Evolutionary conservation across 2,888 invertebrate species (phyloP), one percentile per base, ranked within the genome.

Genomic region (Tipula lateralis): DNA sequence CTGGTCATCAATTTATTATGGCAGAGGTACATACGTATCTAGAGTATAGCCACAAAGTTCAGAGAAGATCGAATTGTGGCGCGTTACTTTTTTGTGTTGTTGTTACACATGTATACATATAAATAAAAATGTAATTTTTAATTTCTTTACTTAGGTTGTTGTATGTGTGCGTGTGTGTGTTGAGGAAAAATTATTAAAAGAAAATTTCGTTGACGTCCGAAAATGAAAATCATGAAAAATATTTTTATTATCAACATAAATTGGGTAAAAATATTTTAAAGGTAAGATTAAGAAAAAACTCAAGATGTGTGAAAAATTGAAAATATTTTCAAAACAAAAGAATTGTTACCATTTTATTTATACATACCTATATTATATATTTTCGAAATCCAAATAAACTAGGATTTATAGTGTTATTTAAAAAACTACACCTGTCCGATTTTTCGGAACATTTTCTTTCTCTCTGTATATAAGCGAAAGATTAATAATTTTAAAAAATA

Each of bases 381-480:
- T 82, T 82, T 82, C 30, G 29, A 82, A 82, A 32, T 82, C 32
- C 30, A 82, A 82, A 82, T 82, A 82, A 82, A 32, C 32, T 82
- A 82, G 16, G 16, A 30, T 82, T 82, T 82, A 30, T 82, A 82
- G 32, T 82, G 82, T 82, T 82, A 30, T 82, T 82, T 82, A 82
- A 82, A 24, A 66, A 66, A 66, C 24, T 66, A 66, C 66, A 66
- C 66, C 66, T 66, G 66, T 66, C 66, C 9, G 9, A 66, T 24
- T 66, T 66, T 50, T 1, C 66, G 24, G 66, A 66, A 24, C 9
- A 66, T 66, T 66, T 66, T 66, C 24, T 66, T 66, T 66, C 9
- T n/a, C n/a, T n/a, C 44, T 44, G 4, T 66, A 19, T 24, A 2
- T 24, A 24, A 3, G 24, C 12, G 66, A 66, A 66, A 66, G 66